phyloP scores from a whole-genome alignment of 2,797 vertebrate species.

The Gymnothorax reevesii region DNA sequence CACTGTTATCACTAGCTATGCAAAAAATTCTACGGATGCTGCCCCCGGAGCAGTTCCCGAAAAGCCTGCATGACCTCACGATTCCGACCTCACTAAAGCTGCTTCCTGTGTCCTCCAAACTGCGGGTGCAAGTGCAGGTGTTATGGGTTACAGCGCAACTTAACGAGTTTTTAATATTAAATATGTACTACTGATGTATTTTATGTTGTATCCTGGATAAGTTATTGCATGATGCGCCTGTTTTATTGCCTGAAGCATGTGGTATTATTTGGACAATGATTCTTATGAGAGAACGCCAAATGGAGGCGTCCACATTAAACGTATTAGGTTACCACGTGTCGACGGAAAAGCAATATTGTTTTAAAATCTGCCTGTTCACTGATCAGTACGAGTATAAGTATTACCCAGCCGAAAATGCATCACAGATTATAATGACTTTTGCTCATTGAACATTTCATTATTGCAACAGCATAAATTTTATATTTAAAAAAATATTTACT shows the following conservation, averaged over 20 bases:
- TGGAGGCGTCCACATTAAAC: too few species aligned
- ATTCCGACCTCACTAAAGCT: slow-evolving; percentile 83
- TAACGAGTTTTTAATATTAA: neutral
- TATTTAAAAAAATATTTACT: too few species aligned
- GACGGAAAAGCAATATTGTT: slow-evolving; percentile 17
- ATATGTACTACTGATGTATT: neutral
- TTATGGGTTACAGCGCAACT: neutral
- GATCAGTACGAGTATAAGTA: neutral
- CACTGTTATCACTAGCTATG: slow-evolving; percentile 81
- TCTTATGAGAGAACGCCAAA: neutral
- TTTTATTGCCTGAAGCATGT: neutral
- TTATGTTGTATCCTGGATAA: neutral
- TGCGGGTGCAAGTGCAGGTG: neutral
- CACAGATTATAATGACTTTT: neutral
- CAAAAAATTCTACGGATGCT: slow-evolving; percentile 79
- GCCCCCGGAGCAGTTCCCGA: slow-evolving; percentile 75
- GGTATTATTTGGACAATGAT: neutral
- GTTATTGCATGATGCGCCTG: neutral
- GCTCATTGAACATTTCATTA: neutral
- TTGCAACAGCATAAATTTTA: neutral
- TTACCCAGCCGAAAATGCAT: neutral
- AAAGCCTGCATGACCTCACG: slow-evolving; percentile 80
- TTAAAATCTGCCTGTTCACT: neutral
- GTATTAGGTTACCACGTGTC: neutral
- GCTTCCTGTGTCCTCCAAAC: slow-evolving; percentile 37